Percentiles rank a stretch among this genome's conserved stretches.
These are phyloP conservation scores for Epicauta chinensis DNA, from an alignment of 1,140 invertebrate species.

Conservation along the genomic window DNA sequence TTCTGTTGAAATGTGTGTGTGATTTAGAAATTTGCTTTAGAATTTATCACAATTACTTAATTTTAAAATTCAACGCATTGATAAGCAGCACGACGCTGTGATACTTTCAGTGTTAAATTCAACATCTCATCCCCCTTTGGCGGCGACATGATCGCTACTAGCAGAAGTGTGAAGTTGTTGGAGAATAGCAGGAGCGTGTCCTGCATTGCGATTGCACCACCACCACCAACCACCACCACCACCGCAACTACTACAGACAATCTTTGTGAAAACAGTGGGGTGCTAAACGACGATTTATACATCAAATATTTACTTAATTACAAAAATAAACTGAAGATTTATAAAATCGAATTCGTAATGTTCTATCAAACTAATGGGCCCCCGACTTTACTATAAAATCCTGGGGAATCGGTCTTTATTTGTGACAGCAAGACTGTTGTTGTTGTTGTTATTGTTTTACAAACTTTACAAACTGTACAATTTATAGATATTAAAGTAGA, in stretches of 20 bases:
- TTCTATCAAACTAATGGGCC: neutral
- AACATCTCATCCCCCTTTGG: constrained; percentile 13
- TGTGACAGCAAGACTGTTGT: too few relatives aligned
- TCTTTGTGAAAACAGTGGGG: too few relatives aligned
- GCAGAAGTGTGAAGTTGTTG: constrained; percentile 33
- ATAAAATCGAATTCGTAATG: neutral
- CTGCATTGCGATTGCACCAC: constrained; percentile 2
- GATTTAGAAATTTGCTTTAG: too few relatives aligned
- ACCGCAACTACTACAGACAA: neutral
- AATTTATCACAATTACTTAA: constrained; percentile 21
- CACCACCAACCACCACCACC: neutral
- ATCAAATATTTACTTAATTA: neutral
- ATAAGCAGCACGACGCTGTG: constrained; percentile 20
- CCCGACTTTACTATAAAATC: too few relatives aligned
- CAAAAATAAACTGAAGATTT: neutral
- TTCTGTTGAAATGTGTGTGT: too few relatives aligned
- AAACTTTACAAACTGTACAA: neutral
- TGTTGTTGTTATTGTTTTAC: too few relatives aligned
- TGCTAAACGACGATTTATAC: neutral
- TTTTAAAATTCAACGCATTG: constrained; percentile 21
- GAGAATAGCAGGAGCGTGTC: constrained; percentile 31
- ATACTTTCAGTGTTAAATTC: constrained; percentile 16
- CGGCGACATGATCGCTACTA: constrained; percentile 2
- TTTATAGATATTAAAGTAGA: neutral
- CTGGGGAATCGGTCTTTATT: too few relatives aligned